Evolutionary conservation across 2,888 invertebrate species (phyloP), one percentile per base, ranked within the genome.

Genomic region (Lypha dubia): DNA sequence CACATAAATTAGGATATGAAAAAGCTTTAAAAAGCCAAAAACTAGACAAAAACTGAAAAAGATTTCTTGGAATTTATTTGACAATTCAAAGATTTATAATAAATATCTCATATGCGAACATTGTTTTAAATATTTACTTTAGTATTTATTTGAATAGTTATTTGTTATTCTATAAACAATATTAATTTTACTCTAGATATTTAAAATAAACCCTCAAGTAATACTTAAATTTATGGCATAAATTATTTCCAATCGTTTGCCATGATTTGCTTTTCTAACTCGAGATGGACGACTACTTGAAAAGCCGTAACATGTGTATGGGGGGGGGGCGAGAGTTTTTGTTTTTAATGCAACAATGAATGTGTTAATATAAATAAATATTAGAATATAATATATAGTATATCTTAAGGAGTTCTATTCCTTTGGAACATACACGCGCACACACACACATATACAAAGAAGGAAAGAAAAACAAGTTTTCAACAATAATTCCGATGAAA

Each of bases 141-240:
- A 3, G 22, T 28, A 46, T 46, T 53, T 51, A 24, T 68, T 53
- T 17, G 22, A 49, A 5, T 51, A 9, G 51, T 20, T 41, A 20
- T 76, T 67, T 44, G 35, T 24, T 35, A 56, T 58, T n/a, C 44
- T 32, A 38, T 11, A 41, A n/a, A 68, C 11, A 75, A 56, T n/a
- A 60, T 73, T 41, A 65, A 71, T 73, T 53, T 68, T 17, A 62
- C 28, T 63, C 38, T 49, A 62, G n/a, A 60, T 79, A 74, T 74
- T 79, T 73, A 20, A 71, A 74, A 77, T 77, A 63, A 63, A 44
- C 53, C 74, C 67, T 76, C 13, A 65, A 68, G 73, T 22, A 32
- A 56, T 58, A 60, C 63, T 71, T 79, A 81, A 71, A 77, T 79
- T 84, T 81, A 84, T 79, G 77, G 81, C 77, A 81, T 84, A 81